Percentiles rank a stretch among this genome's conserved stretches.
Conservation (phyloP, 2,113 vertebrate species). For the Gila orcuttii region DNA sequence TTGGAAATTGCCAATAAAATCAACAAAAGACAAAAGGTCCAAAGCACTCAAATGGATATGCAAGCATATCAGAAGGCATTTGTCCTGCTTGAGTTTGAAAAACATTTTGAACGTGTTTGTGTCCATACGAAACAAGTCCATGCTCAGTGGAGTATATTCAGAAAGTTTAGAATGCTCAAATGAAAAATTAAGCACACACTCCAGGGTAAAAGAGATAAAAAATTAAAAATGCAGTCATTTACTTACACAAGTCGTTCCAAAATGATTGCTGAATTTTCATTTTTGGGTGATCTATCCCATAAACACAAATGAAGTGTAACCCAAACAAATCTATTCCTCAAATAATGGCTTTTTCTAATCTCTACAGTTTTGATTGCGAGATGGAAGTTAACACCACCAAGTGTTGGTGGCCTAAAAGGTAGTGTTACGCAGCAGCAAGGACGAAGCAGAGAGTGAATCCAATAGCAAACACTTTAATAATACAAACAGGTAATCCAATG, state of each 20-base stretch:
- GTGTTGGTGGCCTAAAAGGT: neutral
- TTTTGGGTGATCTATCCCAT: neutral
- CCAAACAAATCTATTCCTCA: neutral
- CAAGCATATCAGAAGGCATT: neutral
- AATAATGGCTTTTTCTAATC: conserved; percentile 44
- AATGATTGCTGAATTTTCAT: neutral
- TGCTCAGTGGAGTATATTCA: too few species aligned
- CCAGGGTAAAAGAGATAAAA: neutral
- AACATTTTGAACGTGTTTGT: neutral
- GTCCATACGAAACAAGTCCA: neutral
- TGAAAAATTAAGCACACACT: neutral
- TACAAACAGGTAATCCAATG: too few species aligned
- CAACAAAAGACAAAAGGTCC: neutral
- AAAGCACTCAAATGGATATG: neutral
- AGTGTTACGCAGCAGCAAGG: too few species aligned
- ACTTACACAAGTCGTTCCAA: neutral
- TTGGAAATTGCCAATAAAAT: neutral
- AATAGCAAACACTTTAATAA: too few species aligned
- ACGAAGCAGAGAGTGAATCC: too few species aligned
- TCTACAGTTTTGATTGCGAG: conserved; percentile 47
- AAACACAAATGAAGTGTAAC: conserved; percentile 49
- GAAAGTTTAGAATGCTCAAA: neutral
- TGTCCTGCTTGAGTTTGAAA: neutral
- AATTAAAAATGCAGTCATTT: neutral
- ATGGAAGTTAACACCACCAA: neutral